A percentile compares a stretch with the other conserved stretches of the same genome.
Evolutionary conservation across 2,797 vertebrate genomes (phyloP).

Genomic region (Nyctibius grandis): DNA sequence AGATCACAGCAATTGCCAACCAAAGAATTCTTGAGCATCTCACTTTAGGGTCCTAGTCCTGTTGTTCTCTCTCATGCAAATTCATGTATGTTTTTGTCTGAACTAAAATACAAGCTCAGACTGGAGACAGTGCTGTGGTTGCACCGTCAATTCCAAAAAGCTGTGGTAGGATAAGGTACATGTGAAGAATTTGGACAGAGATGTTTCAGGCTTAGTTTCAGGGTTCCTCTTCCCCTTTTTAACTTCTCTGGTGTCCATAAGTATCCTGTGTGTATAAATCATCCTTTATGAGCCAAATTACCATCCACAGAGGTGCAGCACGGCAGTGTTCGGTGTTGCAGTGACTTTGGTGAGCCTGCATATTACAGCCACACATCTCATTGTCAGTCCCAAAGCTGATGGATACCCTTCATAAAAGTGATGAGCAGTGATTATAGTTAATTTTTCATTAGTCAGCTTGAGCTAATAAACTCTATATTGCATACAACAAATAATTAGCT

Average conservation of each 20-base stretch:
- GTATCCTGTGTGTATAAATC: neutral
- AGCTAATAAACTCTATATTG: neutral
- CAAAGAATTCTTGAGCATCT: neutral
- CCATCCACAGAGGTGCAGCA: neutral
- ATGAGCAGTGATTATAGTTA: neutral
- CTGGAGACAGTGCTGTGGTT: neutral
- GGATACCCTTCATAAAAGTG: neutral
- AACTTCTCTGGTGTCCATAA: neutral
- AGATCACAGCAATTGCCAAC: neutral
- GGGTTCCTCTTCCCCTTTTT: neutral
- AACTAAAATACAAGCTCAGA: neutral
- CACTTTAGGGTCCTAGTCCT: neutral
- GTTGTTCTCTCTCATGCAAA: neutral
- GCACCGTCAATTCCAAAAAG: neutral
- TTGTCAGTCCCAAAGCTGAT: neutral
- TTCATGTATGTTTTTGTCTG: neutral
- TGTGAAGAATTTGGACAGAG: neutral
- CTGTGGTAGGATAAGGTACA: neutral
- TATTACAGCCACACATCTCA: neutral
- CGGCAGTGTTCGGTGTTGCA: accelerated
- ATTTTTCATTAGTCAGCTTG: neutral
- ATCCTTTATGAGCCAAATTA: neutral
- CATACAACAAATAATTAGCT: neutral
- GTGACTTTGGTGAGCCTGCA: neutral
- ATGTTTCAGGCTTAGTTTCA: neutral